A percentile compares a stretch with the other conserved stretches of the same genome.
These are phyloP conservation scores for Leptinotarsa haldemani DNA, from an alignment of 2,888 invertebrate genomes.

Conservation along the genomic window DNA sequence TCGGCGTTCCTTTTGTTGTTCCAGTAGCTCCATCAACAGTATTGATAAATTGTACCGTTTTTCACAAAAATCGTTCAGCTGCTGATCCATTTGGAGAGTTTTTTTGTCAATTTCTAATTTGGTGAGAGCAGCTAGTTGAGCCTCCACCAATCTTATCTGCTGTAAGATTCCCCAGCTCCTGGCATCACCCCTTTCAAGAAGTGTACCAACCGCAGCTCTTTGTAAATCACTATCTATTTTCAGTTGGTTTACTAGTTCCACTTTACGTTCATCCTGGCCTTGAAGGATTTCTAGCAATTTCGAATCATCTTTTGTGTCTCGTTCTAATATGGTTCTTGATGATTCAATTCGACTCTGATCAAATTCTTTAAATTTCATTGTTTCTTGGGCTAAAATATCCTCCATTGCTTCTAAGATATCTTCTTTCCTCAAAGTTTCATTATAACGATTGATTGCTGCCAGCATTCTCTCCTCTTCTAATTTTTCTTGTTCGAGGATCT, in stretches of 20 bases:
- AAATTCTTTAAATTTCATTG: conserved; percentile 73
- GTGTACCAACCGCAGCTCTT: conserved; percentile 77
- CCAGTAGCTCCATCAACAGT: conserved; percentile 75
- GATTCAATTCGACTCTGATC: conserved; percentile 69
- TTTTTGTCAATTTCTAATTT: conserved; percentile 79
- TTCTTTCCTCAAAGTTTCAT: conserved; percentile 72
- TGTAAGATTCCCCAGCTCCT: conserved; percentile 81
- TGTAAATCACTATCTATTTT: conserved; percentile 78
- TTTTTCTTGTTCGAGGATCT: conserved; percentile 76
- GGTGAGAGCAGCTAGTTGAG: conserved; percentile 78
- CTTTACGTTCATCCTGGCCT: conserved; percentile 73
- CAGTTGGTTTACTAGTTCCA: conserved; percentile 72
- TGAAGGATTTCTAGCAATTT: conserved; percentile 72
- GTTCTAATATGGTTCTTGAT: conserved; percentile 74
- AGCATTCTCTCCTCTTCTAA: conserved; percentile 75
- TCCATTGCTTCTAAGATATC: conserved; percentile 81
- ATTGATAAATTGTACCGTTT: conserved; percentile 76
- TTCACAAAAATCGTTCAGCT: conserved; percentile 76
- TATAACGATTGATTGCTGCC: conserved; percentile 69
- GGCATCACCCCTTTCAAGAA: conserved; percentile 79
- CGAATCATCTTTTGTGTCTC: conserved; percentile 73
- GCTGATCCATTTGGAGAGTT: conserved; percentile 75
- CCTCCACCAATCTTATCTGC: conserved; percentile 79
- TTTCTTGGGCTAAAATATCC: conserved; percentile 75
- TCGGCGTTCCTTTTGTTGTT: conserved; percentile 76